Evolutionary conservation across 2,888 invertebrate genomes (phyloP).

Genomic region (Phlogophora meticulosa): DNA sequence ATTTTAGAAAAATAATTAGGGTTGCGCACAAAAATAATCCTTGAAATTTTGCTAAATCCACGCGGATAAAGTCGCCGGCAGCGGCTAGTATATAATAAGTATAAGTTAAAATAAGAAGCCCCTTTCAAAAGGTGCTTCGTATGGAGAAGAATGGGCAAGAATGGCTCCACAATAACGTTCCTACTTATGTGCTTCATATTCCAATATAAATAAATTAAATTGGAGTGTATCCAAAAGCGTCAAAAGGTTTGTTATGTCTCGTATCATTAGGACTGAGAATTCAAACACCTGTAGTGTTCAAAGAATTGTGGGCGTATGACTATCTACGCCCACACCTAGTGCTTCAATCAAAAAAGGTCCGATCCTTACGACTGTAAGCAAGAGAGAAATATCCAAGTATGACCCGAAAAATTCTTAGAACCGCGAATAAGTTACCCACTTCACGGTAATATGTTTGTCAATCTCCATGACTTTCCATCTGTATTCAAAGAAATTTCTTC

Average conservation of each 20-base stretch:
- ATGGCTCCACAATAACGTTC: too few species aligned
- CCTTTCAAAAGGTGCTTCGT: too few species aligned
- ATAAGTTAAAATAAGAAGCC: too few species aligned
- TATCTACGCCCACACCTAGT: conserved; percentile 3
- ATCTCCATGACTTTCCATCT: conserved; percentile 23
- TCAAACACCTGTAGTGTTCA: conserved; percentile 8
- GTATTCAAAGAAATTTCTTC: conserved; percentile 35
- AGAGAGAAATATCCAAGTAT: not conserved
- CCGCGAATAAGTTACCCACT: conserved; percentile 7
- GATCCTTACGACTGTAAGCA: not conserved
- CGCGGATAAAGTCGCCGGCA: too few species aligned
- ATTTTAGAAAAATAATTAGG: too few species aligned
- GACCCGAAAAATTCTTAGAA: not conserved
- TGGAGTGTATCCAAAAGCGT: conserved; percentile 4
- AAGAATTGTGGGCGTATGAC: conserved; percentile 10
- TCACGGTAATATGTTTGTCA: conserved; percentile 28
- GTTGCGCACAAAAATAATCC: too few species aligned
- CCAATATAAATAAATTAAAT: not conserved
- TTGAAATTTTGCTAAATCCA: too few species aligned
- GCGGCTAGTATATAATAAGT: too few species aligned
- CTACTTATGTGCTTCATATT: not conserved
- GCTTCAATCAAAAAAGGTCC: conserved; percentile 20
- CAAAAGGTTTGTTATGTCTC: not conserved
- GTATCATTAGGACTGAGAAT: not conserved
- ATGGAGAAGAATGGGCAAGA: too few species aligned